Conservation (phyloP, 2,888 invertebrate species). For the Synanthedon vespiformis region DNA sequence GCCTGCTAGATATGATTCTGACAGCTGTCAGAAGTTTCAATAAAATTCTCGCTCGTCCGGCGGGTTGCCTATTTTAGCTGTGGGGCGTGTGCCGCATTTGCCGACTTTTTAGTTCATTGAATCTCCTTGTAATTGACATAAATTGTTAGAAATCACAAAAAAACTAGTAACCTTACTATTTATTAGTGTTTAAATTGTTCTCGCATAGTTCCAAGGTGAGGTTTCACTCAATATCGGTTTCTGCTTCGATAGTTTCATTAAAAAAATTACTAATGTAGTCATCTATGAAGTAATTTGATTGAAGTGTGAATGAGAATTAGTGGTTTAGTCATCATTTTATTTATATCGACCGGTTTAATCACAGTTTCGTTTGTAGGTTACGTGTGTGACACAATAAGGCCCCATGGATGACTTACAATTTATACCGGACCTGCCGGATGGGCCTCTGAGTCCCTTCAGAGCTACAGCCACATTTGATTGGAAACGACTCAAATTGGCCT, state of each 20-base stretch:
- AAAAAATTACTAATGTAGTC: slow-evolving; percentile 15
- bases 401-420: slow-evolving; percentile 71
- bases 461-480: slow-evolving; percentile 86
- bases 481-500: slow-evolving; percentile 83
- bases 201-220: slow-evolving; percentile 33
- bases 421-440: slow-evolving; percentile 76
- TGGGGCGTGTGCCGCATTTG: background rate
- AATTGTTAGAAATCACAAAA: background rate
- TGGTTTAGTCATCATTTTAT: slow-evolving; percentile 30
- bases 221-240: slow-evolving; percentile 12
- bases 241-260: slow-evolving; percentile 16
- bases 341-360: slow-evolving; percentile 3
- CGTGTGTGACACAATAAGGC: slow-evolving; percentile 13
- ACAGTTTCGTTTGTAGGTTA: slow-evolving; percentile 8
- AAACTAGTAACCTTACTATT: slow-evolving; percentile 1
- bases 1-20: background rate
- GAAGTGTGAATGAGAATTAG: slow-evolving; percentile 14
- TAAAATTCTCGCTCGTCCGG: background rate
- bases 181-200: slow-evolving; percentile 2
- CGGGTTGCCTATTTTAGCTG: background rate
- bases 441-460: slow-evolving; percentile 84
- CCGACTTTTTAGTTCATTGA: background rate
- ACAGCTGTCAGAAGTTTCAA: background rate
- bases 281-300: slow-evolving; percentile 21
- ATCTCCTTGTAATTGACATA: too few relatives aligned